Evolutionary conservation across 2,888 invertebrate genomes (phyloP), one percentile per base, ranked within the genome.

Genomic region (Endotricha flammealis): DNA sequence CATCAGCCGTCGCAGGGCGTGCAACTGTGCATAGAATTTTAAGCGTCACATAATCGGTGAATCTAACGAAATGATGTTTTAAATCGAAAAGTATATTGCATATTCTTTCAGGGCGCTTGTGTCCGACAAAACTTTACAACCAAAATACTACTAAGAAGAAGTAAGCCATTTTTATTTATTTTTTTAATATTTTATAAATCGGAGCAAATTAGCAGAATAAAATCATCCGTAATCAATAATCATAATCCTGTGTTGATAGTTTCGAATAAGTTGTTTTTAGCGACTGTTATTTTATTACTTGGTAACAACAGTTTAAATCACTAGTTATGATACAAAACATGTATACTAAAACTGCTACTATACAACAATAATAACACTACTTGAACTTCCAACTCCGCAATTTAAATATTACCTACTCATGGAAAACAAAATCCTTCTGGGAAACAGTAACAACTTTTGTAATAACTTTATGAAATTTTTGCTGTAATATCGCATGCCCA

Each of bases 1-100:
- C 94, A 95, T 95, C 74, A 96, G 88, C 57, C 93, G 91, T 56
- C 96, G 88, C 57, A 97, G 86, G 46, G 90, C 94, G 77, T 93
- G 92, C 75, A 96, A 88, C 96, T 96, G 8, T 16, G 33, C 28
- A 29, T 22, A 35, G 23, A 35, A 35, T 29, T 29, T 29, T 29
- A 33, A 33, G 11, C 17, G 17, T 33, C 32, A 20, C 27, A 12
- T 27, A 12, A 25, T 33, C 32, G 27, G 25, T 33, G 32, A 25
- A 12, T 10, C 11, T n/a, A 32, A 11, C 16, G 16, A 24, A 25
- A 27, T 17, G 27, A 17, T 14, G 10, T 12, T 22, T 25, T 24
- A 16, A 32, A 32, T 23, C 24, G 24, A 8, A 32, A 12, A 23
- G 24, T 13, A 13, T n/a, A 7, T 4, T n/a, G n/a, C n/a, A n/a